These are phyloP conservation scores for Mellivora capensis DNA, from an alignment of 2,113 vertebrate genomes.

Conservation along the genomic window DNA sequence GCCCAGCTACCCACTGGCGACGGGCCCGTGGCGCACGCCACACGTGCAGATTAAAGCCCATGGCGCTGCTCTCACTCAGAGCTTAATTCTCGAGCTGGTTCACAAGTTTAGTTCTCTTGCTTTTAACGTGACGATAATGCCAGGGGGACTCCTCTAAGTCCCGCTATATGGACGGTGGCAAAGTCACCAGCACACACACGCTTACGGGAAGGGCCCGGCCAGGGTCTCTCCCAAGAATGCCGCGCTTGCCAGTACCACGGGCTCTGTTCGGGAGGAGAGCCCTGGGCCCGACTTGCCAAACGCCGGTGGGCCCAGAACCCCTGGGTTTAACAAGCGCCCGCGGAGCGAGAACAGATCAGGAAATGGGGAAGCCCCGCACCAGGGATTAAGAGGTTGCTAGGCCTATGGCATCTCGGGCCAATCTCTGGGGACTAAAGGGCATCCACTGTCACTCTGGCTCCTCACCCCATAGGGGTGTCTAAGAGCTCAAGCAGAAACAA, in stretches of 20 bases:
- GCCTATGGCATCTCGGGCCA: accelerated
- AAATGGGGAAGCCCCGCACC: no score
- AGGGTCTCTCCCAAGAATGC: not conserved
- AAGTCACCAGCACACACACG: no score
- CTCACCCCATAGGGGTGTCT: not conserved
- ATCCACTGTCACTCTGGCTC: accelerated
- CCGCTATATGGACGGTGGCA: accelerated
- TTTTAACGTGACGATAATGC: accelerated
- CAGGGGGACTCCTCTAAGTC: not conserved
- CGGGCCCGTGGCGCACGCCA: accelerated
- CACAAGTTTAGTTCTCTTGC: not conserved
- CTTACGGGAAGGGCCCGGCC: no score
- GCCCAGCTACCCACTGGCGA: accelerated
- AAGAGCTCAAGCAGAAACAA: accelerated
- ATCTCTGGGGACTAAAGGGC: not conserved
- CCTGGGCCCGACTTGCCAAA: not conserved
- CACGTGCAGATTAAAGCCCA: no score
- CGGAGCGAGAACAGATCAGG: accelerated
- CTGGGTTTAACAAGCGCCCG: not conserved
- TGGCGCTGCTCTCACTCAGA: accelerated
- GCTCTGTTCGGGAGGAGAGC: no score
- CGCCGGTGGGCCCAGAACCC: not conserved
- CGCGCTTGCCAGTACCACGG: accelerated
- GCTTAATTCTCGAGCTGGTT: not conserved
- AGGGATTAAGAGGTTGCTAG: accelerated